Evolutionary conservation across 2,888 invertebrate species (phyloP).

Genomic region (Laothoe populi): DNA sequence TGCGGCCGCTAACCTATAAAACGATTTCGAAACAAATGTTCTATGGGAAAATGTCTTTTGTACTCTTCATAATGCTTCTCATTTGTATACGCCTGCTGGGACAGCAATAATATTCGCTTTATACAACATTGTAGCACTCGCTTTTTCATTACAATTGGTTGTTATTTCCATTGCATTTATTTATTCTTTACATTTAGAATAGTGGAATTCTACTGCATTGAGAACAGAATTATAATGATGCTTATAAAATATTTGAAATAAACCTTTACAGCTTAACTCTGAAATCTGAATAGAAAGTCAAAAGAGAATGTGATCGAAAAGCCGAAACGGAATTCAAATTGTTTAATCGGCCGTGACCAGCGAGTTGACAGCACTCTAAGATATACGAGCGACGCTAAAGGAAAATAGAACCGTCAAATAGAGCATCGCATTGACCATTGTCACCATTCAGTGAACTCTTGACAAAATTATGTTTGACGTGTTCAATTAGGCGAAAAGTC

Average conservation of each 20-base stretch:
- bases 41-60: constrained; percentile 23
- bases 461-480: constrained; percentile 36
- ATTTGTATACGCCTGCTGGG: constrained; percentile 17
- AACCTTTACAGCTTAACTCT: neutral
- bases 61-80: constrained; percentile 22
- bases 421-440: constrained; percentile 37
- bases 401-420: constrained; percentile 41
- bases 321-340: constrained; percentile 27
- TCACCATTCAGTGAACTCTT: constrained; percentile 37
- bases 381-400: constrained; percentile 39
- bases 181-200: neutral
- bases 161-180: constrained; percentile 12
- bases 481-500: constrained; percentile 43
- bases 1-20: constrained; percentile 38
- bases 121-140: constrained; percentile 4
- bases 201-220: neutral
- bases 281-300: constrained; percentile 4
- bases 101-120: constrained; percentile 1
- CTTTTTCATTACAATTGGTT: constrained; percentile 14
- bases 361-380: constrained; percentile 30
- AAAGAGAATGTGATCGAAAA: constrained; percentile 26
- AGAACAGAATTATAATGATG: neutral
- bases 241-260: neutral
- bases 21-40: constrained; percentile 36
- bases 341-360: constrained; percentile 28